These are phyloP conservation scores for Neomorphus geoffroyi DNA, from an alignment of 2,797 vertebrate genomes.

Conservation along the genomic window DNA sequence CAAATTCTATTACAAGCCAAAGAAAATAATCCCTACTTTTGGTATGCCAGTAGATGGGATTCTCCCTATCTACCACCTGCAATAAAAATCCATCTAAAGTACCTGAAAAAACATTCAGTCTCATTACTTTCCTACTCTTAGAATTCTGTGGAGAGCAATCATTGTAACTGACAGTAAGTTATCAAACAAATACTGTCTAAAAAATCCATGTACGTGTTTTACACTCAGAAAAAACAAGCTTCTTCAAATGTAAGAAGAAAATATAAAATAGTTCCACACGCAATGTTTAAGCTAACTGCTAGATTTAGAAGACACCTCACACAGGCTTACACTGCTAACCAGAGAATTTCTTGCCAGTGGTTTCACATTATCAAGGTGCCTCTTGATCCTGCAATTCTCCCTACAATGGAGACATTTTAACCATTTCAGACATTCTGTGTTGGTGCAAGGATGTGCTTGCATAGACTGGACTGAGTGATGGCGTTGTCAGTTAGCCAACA, in stretches of 20 bases:
- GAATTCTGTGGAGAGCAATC: constrained; percentile 25
- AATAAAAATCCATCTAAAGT: constrained; percentile 11
- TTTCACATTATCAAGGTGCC: not conserved
- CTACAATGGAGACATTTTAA: not conserved
- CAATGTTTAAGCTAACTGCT: not conserved
- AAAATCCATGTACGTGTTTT: not conserved
- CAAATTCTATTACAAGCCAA: not conserved
- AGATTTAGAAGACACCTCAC: not conserved
- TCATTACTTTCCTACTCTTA: constrained; percentile 27
- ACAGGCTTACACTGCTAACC: not conserved
- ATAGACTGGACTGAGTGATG: not conserved
- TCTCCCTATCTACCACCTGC: not conserved
- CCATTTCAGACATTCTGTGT: not conserved
- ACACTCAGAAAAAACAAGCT: not conserved
- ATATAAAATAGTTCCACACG: not conserved
- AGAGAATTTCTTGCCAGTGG: not conserved
- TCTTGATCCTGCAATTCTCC: not conserved
- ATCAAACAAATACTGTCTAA: constrained; percentile 37
- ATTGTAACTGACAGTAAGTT: not conserved
- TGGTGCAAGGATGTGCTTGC: not conserved
- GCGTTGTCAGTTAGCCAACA: not conserved
- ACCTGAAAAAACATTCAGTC: not conserved
- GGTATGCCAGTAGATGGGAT: not conserved
- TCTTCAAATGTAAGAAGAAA: not conserved
- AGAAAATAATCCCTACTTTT: not conserved